Evolutionary conservation across 2,888 invertebrate genomes (phyloP), one percentile per base, ranked within the genome.

Genomic region (Cyclophora punctaria): DNA sequence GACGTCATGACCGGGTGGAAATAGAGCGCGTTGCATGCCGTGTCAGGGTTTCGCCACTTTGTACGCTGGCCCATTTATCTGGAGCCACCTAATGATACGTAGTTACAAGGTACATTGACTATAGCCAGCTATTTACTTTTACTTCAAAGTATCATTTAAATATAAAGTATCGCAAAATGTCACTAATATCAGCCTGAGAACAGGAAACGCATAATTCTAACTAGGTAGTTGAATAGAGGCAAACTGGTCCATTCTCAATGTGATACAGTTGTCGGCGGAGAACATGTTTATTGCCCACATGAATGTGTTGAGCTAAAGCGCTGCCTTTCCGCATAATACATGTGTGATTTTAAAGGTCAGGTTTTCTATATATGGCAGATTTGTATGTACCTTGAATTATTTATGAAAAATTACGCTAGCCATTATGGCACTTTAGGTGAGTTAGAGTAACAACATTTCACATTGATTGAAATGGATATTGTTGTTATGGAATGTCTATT

Each of bases 1-100:
- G 85, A 87, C 85, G 83, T 86, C 81, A 86, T 70, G 72, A 74
- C 75, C 70, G 72, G 75, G 74, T 77, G 69, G 71, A 78, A 77
- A 72, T 76, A 66, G 75, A 74, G 71, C 75, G 76, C 74, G 76
- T 73, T 81, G 76, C 73, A 77, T 66, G 73, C 73, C 69, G 72
- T 76, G 78, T 78, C 80, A 80, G 72, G 73, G 72, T 69, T 68
- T 69, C 59, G 48, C 61, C 62, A 63, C 52, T 51, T 40, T 48
- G 48, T 53, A 52, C 56, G 49, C 47, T 56, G 51, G 49, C 51
- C 48, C 48, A 55, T 47, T 50, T 55, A 47, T 45, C 34, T 33
- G 49, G 54, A 49, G 51, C 52, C 56, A 37, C 51, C 55, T 43
- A 44, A 5, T 34, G 33, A 33, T 42, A 42, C 42, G n/a, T 7